phyloP scores from a whole-genome alignment of 2,113 vertebrate genomes.

The Callopanchax toddi region DNA sequence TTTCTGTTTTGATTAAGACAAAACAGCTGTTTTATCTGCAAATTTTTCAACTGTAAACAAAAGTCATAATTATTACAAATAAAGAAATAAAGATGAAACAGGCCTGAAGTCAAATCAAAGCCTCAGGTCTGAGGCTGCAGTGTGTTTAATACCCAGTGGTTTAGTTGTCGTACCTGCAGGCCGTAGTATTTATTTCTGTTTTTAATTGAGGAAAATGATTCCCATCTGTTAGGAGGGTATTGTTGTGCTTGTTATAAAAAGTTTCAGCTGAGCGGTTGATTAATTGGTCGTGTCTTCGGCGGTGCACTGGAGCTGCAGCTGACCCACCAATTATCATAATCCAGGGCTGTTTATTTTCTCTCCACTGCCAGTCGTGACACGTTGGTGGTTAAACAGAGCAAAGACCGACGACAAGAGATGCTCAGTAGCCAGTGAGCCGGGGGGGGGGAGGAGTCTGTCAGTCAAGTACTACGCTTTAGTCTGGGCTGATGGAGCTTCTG shows the following conservation, averaged over 20 bases:
- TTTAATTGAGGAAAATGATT: constrained; percentile 90
- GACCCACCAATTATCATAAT: constrained; percentile 90
- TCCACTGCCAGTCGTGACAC: constrained; percentile 66
- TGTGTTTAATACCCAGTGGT: constrained; percentile 39
- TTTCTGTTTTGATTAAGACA: no score
- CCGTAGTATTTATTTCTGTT: no score
- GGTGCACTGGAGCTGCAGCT: constrained; percentile 74
- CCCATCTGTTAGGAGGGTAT: constrained; percentile 88
- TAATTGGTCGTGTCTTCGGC: constrained; percentile 83
- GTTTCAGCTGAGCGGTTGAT: constrained; percentile 86
- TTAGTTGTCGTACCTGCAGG: constrained; percentile 75
- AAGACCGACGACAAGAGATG: constrained; percentile 70
- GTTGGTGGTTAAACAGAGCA: constrained; percentile 46
- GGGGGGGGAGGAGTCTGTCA: constrained; percentile 48
- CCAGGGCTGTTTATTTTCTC: constrained; percentile 87
- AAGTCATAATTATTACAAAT: no score
- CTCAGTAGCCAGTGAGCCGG: constrained; percentile 42
- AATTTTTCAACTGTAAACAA: no score
- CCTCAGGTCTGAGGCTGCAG: no score
- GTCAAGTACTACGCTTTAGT: constrained; percentile 59
- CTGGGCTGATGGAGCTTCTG: no score
- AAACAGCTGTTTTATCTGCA: no score
- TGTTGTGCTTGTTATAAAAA: constrained; percentile 83
- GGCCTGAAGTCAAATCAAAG: no score
- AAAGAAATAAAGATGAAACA: no score